phyloP scores from a whole-genome alignment of 2,797 vertebrate species.

The Adrianichthys oophorus region DNA sequence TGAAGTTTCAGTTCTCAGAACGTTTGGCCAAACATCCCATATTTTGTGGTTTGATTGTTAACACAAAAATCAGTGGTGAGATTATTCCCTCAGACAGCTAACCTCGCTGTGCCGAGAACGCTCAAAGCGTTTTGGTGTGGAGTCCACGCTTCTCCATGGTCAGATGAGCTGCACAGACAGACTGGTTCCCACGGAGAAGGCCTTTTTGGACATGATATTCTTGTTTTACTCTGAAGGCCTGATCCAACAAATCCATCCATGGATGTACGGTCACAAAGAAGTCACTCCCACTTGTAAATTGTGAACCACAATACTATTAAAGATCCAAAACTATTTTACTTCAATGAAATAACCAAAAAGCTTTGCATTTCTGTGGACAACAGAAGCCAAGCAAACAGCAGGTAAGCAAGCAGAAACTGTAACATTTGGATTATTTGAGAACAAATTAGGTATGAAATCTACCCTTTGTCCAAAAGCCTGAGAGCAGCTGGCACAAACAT shows the following conservation, averaged over 20 bases:
- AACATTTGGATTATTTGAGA: not conserved
- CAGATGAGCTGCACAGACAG: not conserved
- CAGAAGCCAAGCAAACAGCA: not conserved
- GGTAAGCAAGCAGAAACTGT: not conserved
- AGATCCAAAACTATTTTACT: no score
- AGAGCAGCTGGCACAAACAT: constrained; percentile 8
- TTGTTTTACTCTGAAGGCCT: not conserved
- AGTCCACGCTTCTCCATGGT: not conserved
- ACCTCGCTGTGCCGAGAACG: not conserved
- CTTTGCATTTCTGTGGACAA: no score
- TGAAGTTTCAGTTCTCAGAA: constrained; percentile 4
- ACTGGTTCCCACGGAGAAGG: not conserved
- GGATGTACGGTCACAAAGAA: not conserved
- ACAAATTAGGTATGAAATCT: not conserved
- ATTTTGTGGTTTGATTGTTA: not conserved
- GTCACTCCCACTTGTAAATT: no score
- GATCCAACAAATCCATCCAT: not conserved
- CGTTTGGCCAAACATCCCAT: constrained; percentile 5
- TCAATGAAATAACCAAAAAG: no score
- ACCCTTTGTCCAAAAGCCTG: not conserved
- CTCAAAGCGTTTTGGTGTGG: not conserved
- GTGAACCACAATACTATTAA: no score
- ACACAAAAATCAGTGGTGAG: not conserved
- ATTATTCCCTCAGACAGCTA: not conserved
- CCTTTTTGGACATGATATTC: not conserved